Conservation (phyloP, 2,797 vertebrate genomes). For the Hapalemur alaotrensis region DNA sequence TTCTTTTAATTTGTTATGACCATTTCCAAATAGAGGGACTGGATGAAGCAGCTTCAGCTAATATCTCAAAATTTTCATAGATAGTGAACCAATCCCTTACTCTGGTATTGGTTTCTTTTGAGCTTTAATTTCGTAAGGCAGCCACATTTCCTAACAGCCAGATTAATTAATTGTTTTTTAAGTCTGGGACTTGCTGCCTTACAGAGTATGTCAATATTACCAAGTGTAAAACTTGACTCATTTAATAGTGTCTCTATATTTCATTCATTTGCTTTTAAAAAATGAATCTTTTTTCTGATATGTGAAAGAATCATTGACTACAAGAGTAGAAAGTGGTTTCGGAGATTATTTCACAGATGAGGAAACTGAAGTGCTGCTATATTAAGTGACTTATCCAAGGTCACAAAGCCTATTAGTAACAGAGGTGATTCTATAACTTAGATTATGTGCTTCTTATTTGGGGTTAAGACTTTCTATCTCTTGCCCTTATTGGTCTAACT, state of each 20-base stretch:
- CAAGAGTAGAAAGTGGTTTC: background rate
- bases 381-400: background rate
- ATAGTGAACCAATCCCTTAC: background rate
- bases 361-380: background rate
- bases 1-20: slow-evolving; percentile 35
- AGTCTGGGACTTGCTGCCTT: background rate
- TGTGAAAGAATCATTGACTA: background rate
- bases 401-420: background rate
- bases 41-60: background rate
- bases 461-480: background rate
- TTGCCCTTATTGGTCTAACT: background rate
- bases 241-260: slow-evolving; percentile 27
- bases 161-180: slow-evolving; percentile 3
- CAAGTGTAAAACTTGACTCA: background rate
- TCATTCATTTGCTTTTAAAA: slow-evolving; percentile 29
- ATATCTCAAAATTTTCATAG: background rate
- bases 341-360: slow-evolving; percentile 43
- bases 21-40: slow-evolving; percentile 28
- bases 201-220: slow-evolving; percentile 13
- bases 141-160: slow-evolving; percentile 17
- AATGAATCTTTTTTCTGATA: background rate
- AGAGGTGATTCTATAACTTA: slow-evolving; percentile 3
- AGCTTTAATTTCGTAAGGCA: slow-evolving; percentile 8
- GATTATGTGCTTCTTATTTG: background rate
- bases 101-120: slow-evolving; percentile 27